Percentiles rank a stretch among this genome's conserved stretches.
Evolutionary conservation across 1,140 invertebrate species (phyloP).

Genomic region (Metaphire vulgaris): DNA sequence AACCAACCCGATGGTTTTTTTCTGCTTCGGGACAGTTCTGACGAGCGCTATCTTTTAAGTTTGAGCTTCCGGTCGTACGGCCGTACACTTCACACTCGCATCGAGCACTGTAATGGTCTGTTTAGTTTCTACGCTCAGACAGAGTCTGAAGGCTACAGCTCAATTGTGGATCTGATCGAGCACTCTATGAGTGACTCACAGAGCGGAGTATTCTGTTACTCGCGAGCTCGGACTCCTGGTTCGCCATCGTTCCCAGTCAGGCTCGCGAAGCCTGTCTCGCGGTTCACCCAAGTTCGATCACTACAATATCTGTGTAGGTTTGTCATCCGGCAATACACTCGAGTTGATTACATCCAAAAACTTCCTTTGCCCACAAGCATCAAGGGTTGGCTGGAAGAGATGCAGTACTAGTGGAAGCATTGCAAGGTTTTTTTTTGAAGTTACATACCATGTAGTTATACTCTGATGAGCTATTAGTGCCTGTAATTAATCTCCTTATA

Average conservation of each 20-base stretch:
- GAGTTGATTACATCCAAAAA: constrained; percentile 65
- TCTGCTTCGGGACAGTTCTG: constrained; percentile 91
- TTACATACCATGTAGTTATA: too few relatives aligned
- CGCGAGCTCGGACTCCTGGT: constrained; percentile 60
- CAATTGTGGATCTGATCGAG: too few relatives aligned
- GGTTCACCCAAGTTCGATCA: constrained; percentile 66
- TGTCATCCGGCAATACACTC: constrained; percentile 66
- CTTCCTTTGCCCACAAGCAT: constrained; percentile 65
- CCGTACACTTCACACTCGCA: constrained; percentile 65
- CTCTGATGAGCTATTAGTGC: too few relatives aligned
- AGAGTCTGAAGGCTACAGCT: constrained; percentile 61
- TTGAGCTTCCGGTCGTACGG: too few relatives aligned
- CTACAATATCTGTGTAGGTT: constrained; percentile 68
- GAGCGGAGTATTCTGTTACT: constrained; percentile 66
- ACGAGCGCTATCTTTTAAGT: too few relatives aligned
- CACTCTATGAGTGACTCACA: constrained; percentile 64
- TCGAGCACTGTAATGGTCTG: constrained; percentile 62
- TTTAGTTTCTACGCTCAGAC: constrained; percentile 64
- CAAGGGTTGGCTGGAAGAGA: constrained; percentile 57
- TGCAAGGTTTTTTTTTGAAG: too few relatives aligned
- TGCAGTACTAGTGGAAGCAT: constrained; percentile 50
- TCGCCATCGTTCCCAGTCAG: constrained; percentile 65
- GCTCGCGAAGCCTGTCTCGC: constrained; percentile 68
- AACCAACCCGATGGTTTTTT: constrained; percentile 87
- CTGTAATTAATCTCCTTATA: too few relatives aligned